Base-by-base conservation (phyloP, 30 jellyfish, hydroid and myxozoan species). In the Aurelia aurita region DNA sequence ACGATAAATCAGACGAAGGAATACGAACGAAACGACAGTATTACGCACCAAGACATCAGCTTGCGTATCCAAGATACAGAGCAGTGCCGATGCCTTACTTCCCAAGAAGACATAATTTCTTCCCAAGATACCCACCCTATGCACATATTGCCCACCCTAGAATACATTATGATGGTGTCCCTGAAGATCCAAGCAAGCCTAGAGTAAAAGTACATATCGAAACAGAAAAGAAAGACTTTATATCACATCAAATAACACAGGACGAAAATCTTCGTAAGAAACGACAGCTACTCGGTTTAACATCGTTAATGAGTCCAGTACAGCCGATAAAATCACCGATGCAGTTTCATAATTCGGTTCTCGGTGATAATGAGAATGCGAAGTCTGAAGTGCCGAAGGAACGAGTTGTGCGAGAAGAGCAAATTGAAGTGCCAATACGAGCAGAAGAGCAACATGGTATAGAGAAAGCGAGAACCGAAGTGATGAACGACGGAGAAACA, bases 391-490 rank as follows among this genome's bases (percentile, higher is more conserved):
- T 92, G 34, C 97, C 97, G 16, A 66, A 69, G 75, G 76, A 55
- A 39, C 39, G 87, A 91, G 19, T 12, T 20, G 11, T 44, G 51
- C 29, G 81, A 63, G 90, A 49, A n/a, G 73, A 39, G 35, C 60
- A 61, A 10, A 57, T 72, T 2, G 87, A 78, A 69, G 97, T 92
- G 5, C 98, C 98, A 18, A 87, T 60, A 29, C 71, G 97, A 28
- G 98, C 97, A n/a, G 98, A 92, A 73, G 89, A 92, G 79, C 85
- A 79, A 53, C 96, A 72, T 7, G 98, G 98, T 22, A 80, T 92
- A 23, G 75, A 71, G 20, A 89, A 71, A 32, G 69, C 82, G 62
- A 76, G 34, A 29, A 28, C 82, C 25, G 64, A 35, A 28, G 34
- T 68, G 19, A 51, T 59, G 57, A 83, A 47, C 28, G 91, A 53